phyloP scores from a whole-genome alignment of 2,797 vertebrate genomes.

The Amblyopsis hoosieri region DNA sequence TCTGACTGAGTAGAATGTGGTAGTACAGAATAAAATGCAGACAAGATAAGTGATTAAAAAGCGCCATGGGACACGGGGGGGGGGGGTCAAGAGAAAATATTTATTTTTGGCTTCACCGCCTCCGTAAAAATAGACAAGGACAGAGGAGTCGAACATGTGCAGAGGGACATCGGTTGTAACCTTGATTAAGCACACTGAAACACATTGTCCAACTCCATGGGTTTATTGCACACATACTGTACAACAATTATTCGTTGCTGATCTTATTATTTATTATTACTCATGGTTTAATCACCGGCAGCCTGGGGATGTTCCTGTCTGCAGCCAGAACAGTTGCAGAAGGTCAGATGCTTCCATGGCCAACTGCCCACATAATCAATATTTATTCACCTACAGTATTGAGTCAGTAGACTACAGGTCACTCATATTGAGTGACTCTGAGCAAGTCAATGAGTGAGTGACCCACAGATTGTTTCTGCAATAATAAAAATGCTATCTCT shows the following conservation, averaged over 20 bases:
- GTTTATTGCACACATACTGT: background rate
- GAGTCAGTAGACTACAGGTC: too few relatives aligned
- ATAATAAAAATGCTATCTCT: constrained; percentile 42
- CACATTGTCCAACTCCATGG: constrained; percentile 15
- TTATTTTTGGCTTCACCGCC: constrained; percentile 35
- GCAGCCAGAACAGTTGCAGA: background rate
- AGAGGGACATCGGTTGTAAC: constrained; percentile 22
- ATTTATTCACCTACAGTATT: constrained; percentile 39
- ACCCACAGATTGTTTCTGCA: constrained; percentile 29
- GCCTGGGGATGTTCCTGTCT: constrained; percentile 2
- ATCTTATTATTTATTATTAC: too few relatives aligned
- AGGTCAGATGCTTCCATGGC: constrained; percentile 24
- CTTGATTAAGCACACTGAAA: constrained; percentile 16
- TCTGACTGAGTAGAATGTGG: constrained; percentile 30
- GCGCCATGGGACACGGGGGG: constrained; percentile 35
- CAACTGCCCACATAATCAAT: constrained; percentile 36
- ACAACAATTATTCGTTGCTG: too few relatives aligned
- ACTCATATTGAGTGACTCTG: constrained; percentile 31
- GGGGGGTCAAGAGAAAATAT: constrained; percentile 33
- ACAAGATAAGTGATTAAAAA: constrained; percentile 50
- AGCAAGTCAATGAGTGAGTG: constrained; percentile 30
- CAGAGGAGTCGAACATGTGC: constrained; percentile 14
- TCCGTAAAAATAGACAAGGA: constrained; percentile 14
- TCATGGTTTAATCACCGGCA: background rate
- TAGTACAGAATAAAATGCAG: background rate